These are phyloP conservation scores for Enteromius thamalakanensis DNA, from an alignment of 2,797 vertebrate species.

Conservation along the genomic window DNA sequence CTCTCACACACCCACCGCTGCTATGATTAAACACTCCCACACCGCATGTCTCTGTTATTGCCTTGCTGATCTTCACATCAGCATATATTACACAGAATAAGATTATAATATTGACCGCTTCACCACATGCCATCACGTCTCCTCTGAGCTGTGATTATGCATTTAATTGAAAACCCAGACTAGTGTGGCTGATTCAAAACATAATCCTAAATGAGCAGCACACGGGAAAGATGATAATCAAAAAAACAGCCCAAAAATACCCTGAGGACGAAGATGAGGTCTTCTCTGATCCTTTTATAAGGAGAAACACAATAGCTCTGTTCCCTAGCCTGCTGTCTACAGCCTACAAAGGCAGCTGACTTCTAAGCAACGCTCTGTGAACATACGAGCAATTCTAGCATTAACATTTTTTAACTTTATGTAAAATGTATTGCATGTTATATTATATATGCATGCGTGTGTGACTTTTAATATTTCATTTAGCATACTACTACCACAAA, in stretches of 20 bases:
- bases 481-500: no score
- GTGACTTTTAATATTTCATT: neutral
- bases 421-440: neutral
- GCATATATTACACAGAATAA: constrained; percentile 5
- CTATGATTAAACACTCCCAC: constrained; percentile 11
- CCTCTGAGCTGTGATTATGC: constrained; percentile 18
- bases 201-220: constrained; percentile 12
- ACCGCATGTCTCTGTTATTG: neutral
- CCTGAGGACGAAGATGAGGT: neutral
- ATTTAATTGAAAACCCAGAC: constrained; percentile 24
- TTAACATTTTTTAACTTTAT: neutral
- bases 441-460: neutral
- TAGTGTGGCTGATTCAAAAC: neutral
- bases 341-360: neutral
- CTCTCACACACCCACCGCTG: neutral
- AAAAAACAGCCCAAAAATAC: neutral
- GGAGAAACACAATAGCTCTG: neutral
- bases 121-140: neutral
- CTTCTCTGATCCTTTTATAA: neutral
- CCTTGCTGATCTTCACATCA: neutral
- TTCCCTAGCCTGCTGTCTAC: neutral
- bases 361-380: neutral
- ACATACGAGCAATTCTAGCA: neutral
- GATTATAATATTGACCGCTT: neutral
- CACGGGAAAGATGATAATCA: neutral